phyloP scores from a whole-genome alignment of 2,113 vertebrate species.

The Lepisosteus osseus region DNA sequence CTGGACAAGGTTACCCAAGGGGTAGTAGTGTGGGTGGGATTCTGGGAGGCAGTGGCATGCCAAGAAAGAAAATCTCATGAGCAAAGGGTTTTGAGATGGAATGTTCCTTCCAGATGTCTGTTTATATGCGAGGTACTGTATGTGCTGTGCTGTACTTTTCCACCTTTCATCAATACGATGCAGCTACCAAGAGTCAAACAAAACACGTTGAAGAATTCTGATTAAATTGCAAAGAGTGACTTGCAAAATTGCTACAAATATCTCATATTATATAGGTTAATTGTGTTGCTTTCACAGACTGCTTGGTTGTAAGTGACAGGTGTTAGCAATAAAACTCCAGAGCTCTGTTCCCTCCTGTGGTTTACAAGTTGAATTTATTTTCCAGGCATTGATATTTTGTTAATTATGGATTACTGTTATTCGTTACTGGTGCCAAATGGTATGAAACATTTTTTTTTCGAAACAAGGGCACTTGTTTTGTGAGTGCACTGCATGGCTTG shows the following conservation, averaged over 20 bases:
- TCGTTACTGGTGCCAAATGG: constrained; percentile 26
- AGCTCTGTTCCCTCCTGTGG: constrained; percentile 17
- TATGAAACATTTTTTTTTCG: not conserved
- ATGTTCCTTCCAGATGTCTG: no score
- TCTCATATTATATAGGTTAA: constrained; percentile 28
- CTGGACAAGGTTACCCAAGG: no score
- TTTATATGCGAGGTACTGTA: no score
- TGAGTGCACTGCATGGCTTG: not conserved
- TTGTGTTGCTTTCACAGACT: constrained; percentile 24
- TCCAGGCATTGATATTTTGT: constrained; percentile 19
- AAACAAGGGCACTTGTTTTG: not conserved
- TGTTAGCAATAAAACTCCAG: constrained; percentile 34
- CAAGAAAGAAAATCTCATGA: no score
- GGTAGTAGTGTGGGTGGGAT: no score
- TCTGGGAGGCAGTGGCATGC: no score
- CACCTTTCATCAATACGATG: no score
- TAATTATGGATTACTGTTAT: constrained; percentile 27
- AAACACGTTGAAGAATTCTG: not conserved
- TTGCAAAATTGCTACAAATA: constrained; percentile 23
- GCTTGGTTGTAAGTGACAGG: constrained; percentile 28
- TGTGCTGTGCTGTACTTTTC: no score
- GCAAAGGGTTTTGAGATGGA: no score
- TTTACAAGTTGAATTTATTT: constrained; percentile 33
- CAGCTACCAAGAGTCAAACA: no score
- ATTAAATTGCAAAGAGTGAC: constrained; percentile 34